Evolutionary conservation across 2,797 vertebrate species (phyloP).

Genomic region (Schizopygopsis pylzovi): DNA sequence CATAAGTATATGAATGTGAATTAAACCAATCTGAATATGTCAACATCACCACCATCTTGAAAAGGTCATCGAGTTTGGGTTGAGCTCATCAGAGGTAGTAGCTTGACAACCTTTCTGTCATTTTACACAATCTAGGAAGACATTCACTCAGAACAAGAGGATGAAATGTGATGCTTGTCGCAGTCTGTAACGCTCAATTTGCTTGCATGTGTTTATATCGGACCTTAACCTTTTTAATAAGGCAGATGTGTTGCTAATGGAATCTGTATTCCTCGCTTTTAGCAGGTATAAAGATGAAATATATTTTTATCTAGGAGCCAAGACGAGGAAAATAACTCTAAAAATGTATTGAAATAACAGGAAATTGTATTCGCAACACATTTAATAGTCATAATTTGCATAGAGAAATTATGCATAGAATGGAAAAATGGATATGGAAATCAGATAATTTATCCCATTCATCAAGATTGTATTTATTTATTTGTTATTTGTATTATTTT

Average conservation of each 20-base stretch:
- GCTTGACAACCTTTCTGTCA: background rate
- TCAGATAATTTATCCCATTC: background rate
- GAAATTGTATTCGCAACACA: background rate
- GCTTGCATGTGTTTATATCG: background rate
- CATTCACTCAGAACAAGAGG: background rate
- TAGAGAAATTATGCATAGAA: background rate
- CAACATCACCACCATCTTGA: background rate
- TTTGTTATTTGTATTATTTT: too few relatives aligned
- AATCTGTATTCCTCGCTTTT: background rate
- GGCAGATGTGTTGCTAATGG: background rate
- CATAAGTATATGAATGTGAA: background rate
- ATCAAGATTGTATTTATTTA: too few relatives aligned
- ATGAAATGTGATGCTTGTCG: background rate
- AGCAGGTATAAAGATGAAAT: background rate
- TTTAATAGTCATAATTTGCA: background rate
- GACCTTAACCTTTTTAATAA: background rate
- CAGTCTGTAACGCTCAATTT: background rate
- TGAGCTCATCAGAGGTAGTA: conserved; percentile 6
- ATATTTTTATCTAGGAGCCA: background rate
- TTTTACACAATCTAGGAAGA: background rate
- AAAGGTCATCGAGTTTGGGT: background rate
- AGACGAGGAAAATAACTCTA: background rate
- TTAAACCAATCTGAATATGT: background rate
- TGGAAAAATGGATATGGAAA: background rate
- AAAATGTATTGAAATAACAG: background rate